Conservation (phyloP, 2,113 vertebrate genomes). For the Lasiurus cinereus region DNA sequence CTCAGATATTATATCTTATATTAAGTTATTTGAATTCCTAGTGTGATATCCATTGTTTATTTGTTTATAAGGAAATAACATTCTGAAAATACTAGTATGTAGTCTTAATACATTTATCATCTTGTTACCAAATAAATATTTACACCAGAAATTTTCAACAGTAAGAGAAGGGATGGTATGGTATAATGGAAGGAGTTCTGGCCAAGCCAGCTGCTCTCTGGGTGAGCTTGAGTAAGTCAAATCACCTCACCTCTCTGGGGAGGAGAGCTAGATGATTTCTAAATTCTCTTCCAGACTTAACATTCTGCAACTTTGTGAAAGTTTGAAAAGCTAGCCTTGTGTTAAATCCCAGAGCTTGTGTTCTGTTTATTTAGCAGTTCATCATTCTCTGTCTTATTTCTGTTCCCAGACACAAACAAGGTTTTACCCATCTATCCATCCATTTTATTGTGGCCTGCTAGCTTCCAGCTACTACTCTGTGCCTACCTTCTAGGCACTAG, state of each 20-base stretch:
- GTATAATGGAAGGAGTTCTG: conserved; percentile 27
- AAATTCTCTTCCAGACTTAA: conserved; percentile 72
- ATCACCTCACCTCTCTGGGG: conserved; percentile 73
- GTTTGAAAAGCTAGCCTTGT: conserved; percentile 78
- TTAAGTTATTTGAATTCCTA: conserved; percentile 63
- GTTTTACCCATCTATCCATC: conserved; percentile 67
- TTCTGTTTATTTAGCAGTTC: conserved; percentile 78
- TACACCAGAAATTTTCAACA: conserved; percentile 8
- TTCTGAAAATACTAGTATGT: conserved; percentile 11
- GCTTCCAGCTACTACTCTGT: conserved; percentile 32
- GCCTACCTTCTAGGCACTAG: not conserved
- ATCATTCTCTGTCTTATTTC: conserved; percentile 80
- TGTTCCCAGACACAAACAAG: conserved; percentile 78
- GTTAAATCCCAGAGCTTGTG: conserved; percentile 74
- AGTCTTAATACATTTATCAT: conserved; percentile 50
- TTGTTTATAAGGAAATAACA: conserved; percentile 60
- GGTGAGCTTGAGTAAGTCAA: conserved; percentile 56
- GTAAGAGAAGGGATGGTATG: conserved; percentile 7
- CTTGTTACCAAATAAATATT: conserved; percentile 59
- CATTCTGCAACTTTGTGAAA: conserved; percentile 57
- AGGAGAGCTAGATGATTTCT: conserved; percentile 70
- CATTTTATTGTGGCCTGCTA: conserved; percentile 64
- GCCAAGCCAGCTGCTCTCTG: conserved; percentile 9
- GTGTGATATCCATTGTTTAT: not conserved
- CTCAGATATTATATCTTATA: conserved; percentile 19